Percentiles rank a stretch among this genome's conserved stretches.
Evolutionary conservation across 2,113 vertebrate species (phyloP).

Genomic region (Gallinago jamesoni): DNA sequence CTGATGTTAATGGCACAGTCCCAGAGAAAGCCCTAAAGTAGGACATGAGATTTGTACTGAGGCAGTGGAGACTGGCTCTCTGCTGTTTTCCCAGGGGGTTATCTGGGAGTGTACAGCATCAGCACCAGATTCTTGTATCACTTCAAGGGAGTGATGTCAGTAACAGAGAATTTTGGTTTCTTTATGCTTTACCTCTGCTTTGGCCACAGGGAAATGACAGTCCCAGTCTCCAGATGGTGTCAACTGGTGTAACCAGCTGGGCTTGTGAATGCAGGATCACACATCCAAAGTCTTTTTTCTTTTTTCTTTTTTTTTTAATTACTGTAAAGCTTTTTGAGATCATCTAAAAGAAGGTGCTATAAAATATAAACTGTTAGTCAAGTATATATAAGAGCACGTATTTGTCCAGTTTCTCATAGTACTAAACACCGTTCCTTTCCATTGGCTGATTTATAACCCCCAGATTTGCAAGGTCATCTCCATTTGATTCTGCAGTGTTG

Average conservation of each 20-base stretch:
- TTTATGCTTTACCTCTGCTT: neutral
- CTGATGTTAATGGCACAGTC: neutral
- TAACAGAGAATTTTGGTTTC: neutral
- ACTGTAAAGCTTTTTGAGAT: neutral
- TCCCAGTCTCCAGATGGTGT: neutral
- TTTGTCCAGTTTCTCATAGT: neutral
- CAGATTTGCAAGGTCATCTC: conserved; percentile 54
- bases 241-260: neutral
- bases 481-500: conserved; percentile 39
- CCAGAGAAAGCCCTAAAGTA: neutral
- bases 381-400: neutral
- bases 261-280: neutral
- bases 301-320: neutral
- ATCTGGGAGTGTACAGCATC: neutral
- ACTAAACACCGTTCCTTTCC: neutral
- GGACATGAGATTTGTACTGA: neutral
- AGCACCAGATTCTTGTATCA: neutral
- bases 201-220: neutral
- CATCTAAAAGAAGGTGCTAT: neutral
- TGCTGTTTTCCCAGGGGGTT: neutral
- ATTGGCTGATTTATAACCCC: conserved; percentile 35
- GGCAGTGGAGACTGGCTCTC: neutral
- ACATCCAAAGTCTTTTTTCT: neutral
- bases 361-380: conserved; percentile 4
- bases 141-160: neutral